Evolutionary conservation across 2,888 invertebrate species (phyloP).

Genomic region (Drosophila setosimentum): DNA sequence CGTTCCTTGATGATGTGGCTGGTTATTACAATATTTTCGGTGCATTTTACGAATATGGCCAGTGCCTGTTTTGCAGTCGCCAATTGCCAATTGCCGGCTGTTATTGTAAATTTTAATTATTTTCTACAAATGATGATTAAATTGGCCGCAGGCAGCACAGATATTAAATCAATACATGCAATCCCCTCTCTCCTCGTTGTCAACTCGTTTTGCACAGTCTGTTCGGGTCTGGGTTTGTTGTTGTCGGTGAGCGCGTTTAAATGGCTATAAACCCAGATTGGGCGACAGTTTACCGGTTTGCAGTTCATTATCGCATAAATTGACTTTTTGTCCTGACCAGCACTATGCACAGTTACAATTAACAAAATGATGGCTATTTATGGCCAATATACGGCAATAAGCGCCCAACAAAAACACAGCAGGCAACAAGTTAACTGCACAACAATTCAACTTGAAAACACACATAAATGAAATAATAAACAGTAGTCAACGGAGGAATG

Average conservation of each 20-base stretch:
- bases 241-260: constrained; percentile 56
- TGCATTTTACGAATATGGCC: constrained; percentile 36
- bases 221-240: constrained; percentile 14
- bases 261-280: constrained; percentile 65
- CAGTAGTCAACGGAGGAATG: not conserved
- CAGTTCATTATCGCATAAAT: constrained; percentile 78
- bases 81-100: constrained; percentile 26
- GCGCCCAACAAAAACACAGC: constrained; percentile 18
- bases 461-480: constrained; percentile 6
- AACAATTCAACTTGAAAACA: constrained; percentile 8
- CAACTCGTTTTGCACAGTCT: not conserved
- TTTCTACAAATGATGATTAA: constrained; percentile 82
- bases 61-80: not conserved
- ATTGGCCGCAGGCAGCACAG: constrained; percentile 75
- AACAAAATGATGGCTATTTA: constrained; percentile 51
- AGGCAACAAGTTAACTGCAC: constrained; percentile 3
- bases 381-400: constrained; percentile 28
- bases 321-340: constrained; percentile 64
- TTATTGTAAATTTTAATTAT: constrained; percentile 80
- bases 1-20: constrained; percentile 21
- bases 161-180: constrained; percentile 77
- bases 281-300: constrained; percentile 79
- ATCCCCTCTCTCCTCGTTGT: not conserved
- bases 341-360: constrained; percentile 40
- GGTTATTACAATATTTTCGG: constrained; percentile 63